phyloP scores from a whole-genome alignment of 1,140 invertebrate genomes.

The Sinella curviseta region DNA sequence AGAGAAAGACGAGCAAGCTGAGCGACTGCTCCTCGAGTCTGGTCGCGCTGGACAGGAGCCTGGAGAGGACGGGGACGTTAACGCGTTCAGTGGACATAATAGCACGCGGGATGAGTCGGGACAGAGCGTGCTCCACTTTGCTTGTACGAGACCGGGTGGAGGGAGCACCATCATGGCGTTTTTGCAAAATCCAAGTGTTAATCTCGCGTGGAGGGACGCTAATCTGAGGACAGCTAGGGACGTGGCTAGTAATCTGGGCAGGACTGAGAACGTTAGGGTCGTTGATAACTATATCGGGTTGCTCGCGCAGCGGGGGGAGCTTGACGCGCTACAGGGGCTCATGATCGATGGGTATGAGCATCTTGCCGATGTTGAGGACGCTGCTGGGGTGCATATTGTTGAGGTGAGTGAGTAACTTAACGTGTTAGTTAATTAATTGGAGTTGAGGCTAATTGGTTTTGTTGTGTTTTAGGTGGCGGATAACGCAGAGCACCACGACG shows the following conservation, averaged over 20 bases:
- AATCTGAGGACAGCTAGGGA: conserved; percentile 82
- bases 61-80: conserved; percentile 43
- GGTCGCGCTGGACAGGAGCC: no score
- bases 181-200: conserved; percentile 39
- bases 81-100: neutral
- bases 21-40: conserved; percentile 35
- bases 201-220: conserved; percentile 66
- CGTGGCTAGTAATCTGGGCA: conserved; percentile 74
- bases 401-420: conserved; percentile 58
- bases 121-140: conserved; percentile 85
- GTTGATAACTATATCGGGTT: conserved; percentile 78
- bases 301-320: conserved; percentile 71
- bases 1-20: conserved; percentile 24
- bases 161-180: conserved; percentile 41
- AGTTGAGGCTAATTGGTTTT: neutral
- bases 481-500: conserved; percentile 65
- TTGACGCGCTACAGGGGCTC: conserved; percentile 72
- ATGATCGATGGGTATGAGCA: conserved; percentile 83
- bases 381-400: conserved; percentile 67
- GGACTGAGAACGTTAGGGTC: conserved; percentile 75
- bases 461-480: conserved; percentile 52
- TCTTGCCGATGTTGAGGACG: conserved; percentile 71
- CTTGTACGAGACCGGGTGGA: conserved; percentile 66
- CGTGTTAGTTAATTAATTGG: neutral
- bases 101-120: conserved; percentile 75